Conservation (phyloP, 2,888 invertebrate genomes). For the Temnothorax unifasciatus region DNA sequence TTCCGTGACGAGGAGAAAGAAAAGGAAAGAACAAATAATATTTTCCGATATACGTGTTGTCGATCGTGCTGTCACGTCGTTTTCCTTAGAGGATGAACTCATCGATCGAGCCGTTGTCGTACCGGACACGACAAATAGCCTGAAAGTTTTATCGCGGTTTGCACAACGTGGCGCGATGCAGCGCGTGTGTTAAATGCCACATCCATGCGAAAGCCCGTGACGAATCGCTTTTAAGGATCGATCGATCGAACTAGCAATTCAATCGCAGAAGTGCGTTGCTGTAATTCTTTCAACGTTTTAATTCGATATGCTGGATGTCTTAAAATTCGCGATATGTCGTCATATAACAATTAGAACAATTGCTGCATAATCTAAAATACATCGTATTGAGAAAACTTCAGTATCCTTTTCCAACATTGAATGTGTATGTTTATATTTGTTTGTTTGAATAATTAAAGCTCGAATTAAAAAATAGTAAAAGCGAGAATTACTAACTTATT, state of each 20-base stretch:
- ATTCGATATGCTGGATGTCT: neutral
- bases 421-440: neutral
- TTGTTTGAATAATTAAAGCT: neutral
- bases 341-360: neutral
- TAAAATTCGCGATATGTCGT: neutral
- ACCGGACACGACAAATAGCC: slow-evolving; percentile 38
- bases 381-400: neutral
- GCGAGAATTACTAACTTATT: neutral
- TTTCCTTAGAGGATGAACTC: slow-evolving; percentile 48
- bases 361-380: neutral
- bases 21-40: neutral
- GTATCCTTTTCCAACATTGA: neutral
- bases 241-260: neutral
- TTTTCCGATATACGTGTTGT: slow-evolving; percentile 35
- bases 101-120: slow-evolving; percentile 53
- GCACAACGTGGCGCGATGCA: slow-evolving; percentile 40
- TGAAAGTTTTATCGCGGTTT: slow-evolving; percentile 59
- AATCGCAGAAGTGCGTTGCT: neutral
- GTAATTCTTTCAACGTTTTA: neutral
- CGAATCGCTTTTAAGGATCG: slow-evolving; percentile 14
- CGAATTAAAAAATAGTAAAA: neutral
- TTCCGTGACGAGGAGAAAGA: neutral
- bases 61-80: slow-evolving; percentile 26
- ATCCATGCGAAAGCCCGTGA: slow-evolving; percentile 13
- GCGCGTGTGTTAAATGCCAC: slow-evolving; percentile 33